Percentiles rank a stretch among this genome's conserved stretches.
These are phyloP conservation scores for Pleuronectes platessa DNA, from an alignment of 2,113 vertebrate genomes.

Conservation along the genomic window DNA sequence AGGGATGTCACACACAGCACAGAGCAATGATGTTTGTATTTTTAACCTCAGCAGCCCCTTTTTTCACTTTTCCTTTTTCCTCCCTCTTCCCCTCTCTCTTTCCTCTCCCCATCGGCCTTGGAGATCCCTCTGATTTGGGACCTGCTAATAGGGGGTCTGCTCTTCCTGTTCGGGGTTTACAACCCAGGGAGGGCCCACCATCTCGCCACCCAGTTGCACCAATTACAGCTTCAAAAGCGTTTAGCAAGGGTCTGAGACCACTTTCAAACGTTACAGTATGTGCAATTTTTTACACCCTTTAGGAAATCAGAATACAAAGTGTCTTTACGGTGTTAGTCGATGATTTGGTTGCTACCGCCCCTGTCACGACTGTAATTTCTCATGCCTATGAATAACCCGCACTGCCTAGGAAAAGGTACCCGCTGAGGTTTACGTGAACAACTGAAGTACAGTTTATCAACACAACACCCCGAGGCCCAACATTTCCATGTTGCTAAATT, in stretches of 20 bases:
- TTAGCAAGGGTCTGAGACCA: slow-evolving; percentile 3
- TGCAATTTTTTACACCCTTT: slow-evolving; percentile 10
- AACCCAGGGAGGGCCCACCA: slow-evolving; percentile 74
- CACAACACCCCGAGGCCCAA: slow-evolving; percentile 63
- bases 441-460: slow-evolving; percentile 77
- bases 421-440: slow-evolving; percentile 71
- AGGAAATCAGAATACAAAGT: slow-evolving; percentile 43
- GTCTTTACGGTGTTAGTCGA: slow-evolving; percentile 49
- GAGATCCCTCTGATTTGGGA: slow-evolving; percentile 78
- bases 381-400: slow-evolving; percentile 73
- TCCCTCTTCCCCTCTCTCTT: neutral
- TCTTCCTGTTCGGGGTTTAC: slow-evolving; percentile 80
- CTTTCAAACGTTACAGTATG: neutral
- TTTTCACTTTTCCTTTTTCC: neutral
- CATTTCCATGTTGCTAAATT: slow-evolving; percentile 66
- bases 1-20: slow-evolving; percentile 18
- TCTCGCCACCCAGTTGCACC: slow-evolving; percentile 71
- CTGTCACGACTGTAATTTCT: slow-evolving; percentile 65
- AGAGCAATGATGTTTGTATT: slow-evolving; percentile 12
- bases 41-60: slow-evolving; percentile 23
- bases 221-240: slow-evolving; percentile 65
- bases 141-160: slow-evolving; percentile 72
- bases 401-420: slow-evolving; percentile 60
- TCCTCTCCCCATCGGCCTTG: slow-evolving; percentile 46
- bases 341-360: slow-evolving; percentile 60